Conservation (phyloP, 2,113 vertebrate genomes). For the Casuarius casuarius region DNA sequence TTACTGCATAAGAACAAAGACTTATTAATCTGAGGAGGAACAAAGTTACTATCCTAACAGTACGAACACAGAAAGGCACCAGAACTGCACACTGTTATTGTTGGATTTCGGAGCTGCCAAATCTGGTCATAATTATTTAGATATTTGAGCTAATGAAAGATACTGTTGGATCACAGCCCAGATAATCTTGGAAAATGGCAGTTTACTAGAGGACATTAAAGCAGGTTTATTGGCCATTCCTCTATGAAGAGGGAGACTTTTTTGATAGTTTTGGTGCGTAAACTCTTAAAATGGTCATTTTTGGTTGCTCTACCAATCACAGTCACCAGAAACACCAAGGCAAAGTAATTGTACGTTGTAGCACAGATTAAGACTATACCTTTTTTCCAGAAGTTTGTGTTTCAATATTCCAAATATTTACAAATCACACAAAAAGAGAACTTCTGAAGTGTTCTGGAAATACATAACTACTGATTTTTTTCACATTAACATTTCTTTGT, state of each 20-base stretch:
- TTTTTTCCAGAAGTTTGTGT: not conserved
- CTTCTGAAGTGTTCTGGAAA: not conserved
- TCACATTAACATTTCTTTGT: constrained; percentile 42
- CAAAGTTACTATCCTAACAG: not conserved
- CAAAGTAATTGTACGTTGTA: not conserved
- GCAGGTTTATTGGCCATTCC: constrained; percentile 29
- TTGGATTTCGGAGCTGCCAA: constrained; percentile 49
- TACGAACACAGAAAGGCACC: not conserved
- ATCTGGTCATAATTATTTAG: constrained; percentile 65
- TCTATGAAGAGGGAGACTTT: not conserved
- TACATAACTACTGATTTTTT: not conserved
- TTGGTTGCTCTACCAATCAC: not conserved
- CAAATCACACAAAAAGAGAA: constrained; percentile 12
- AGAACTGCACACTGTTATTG: not conserved
- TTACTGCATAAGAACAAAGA: constrained; percentile 27
- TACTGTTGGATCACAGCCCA: constrained; percentile 52
- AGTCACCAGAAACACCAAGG: not conserved
- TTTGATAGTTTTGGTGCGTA: not conserved
- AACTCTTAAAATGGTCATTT: not conserved
- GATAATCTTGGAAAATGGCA: constrained; percentile 60
- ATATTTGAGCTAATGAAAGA: constrained; percentile 65
- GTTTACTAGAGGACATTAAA: constrained; percentile 48
- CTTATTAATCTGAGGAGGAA: not conserved
- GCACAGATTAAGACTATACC: not conserved
- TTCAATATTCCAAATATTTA: not conserved